A percentile compares a stretch with the other conserved stretches of the same genome.
phyloP scores from a whole-genome alignment of 2,797 vertebrate genomes.

The Smutsia temminckii region DNA sequence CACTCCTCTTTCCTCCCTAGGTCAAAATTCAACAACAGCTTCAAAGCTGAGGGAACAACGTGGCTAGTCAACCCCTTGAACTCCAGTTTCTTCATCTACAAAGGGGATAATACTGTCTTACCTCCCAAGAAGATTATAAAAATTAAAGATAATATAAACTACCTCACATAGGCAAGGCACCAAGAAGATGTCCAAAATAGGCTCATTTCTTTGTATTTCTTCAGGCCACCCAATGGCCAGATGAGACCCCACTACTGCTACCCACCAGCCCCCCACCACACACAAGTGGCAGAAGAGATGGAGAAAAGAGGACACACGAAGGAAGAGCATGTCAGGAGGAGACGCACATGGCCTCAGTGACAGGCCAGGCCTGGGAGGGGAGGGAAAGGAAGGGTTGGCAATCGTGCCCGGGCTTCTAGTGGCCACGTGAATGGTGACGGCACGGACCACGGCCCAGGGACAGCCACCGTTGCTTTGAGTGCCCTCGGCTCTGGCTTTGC shows the following conservation, averaged over 20 bases:
- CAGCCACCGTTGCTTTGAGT: not conserved
- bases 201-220: not conserved
- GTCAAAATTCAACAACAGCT: not conserved
- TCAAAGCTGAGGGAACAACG: not conserved
- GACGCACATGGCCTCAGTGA: not conserved
- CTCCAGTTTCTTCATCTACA: not conserved
- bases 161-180: not conserved
- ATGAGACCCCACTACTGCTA: not conserved
- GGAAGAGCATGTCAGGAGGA: not conserved
- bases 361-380: not conserved
- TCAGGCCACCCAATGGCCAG: not conserved
- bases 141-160: not conserved
- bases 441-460: fast-evolving
- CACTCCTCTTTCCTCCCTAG: fast-evolving
- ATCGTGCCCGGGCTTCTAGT: not conserved
- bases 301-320: too few species aligned
- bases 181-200: not conserved
- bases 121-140: not conserved
- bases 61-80: not conserved
- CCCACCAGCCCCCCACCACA: fast-evolving
- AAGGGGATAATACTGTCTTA: not conserved
- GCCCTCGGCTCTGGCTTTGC: not conserved
- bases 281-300: not conserved
- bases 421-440: fast-evolving
- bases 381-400: not conserved